Conservation (phyloP, 2,797 vertebrate species). For the Carapus acus region DNA sequence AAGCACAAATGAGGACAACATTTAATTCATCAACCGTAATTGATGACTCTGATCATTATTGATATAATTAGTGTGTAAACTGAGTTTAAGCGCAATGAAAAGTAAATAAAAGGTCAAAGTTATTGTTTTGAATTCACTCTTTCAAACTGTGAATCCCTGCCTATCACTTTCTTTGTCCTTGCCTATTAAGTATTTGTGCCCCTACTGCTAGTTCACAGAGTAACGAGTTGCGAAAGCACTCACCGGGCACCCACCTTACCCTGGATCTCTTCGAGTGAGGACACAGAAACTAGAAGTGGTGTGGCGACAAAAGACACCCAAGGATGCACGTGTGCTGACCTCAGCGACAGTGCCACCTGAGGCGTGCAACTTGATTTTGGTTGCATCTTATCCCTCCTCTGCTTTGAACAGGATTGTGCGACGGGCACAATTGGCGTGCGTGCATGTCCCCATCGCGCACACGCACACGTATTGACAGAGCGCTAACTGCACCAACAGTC, state of each 20-base stretch:
- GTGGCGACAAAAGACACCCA: constrained; percentile 53
- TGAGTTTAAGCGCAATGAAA: constrained; percentile 11
- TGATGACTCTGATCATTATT: neutral
- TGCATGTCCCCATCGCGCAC: neutral
- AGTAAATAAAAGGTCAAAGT: constrained; percentile 20
- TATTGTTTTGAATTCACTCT: constrained; percentile 37
- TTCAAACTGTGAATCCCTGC: constrained; percentile 51
- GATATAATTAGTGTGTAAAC: constrained; percentile 2
- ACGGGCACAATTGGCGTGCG: too few species aligned
- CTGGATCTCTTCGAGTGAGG: too few species aligned
- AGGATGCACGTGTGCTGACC: constrained; percentile 34
- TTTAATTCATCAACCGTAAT: too few species aligned
- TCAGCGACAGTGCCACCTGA: constrained; percentile 10
- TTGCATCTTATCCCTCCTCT: neutral
- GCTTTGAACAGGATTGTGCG: too few species aligned
- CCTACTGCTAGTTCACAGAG: too few species aligned
- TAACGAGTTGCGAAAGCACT: too few species aligned
- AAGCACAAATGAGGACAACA: too few species aligned
- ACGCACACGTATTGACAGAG: neutral
- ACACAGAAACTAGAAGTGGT: constrained; percentile 69
- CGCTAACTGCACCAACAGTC: constrained; percentile 26
- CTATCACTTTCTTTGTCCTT: constrained; percentile 42
- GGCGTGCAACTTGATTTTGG: too few species aligned
- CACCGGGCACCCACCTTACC: too few species aligned
- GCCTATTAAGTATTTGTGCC: constrained; percentile 35